Evolutionary conservation across 2,888 invertebrate genomes (phyloP), one percentile per base, ranked within the genome.

Genomic region (Epinotia bilunana): DNA sequence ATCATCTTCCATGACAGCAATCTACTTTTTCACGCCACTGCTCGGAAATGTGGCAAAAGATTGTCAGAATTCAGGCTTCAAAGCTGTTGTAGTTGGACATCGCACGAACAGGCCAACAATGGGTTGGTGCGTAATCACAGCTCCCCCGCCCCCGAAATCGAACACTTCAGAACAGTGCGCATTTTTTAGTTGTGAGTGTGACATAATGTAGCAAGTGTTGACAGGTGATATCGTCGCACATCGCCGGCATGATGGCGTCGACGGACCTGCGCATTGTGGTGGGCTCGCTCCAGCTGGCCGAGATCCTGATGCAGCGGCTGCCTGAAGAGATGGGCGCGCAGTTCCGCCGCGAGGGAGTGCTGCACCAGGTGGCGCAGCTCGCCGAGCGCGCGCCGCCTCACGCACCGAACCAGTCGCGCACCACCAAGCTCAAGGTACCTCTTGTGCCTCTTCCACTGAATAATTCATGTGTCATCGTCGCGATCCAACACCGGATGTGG

Each of bases 201-300:
- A 46, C 13, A 13, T 67, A n/a, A 57, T n/a, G 18, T 12, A 16
- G 0, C 0, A 6, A 3, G 33, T 28, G 62, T 12, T 46, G 2
- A 3, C 57, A 94, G 94, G 96, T 98, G 79, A 98, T 99, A 74
- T 98, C 98, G 77, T 99, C 99, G 83, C 99, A 99, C 91, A 98
- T 99, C 86, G 99, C 99, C 46, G 99, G 99, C 76, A 99, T 99
- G 99, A 96, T 99, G 96, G 99, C 99, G 0, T 99, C 99, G 5
- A 98, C 97, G 88, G 99, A 99, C 94, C 95, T 99, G 78, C 96
- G 99, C 85, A 99, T 99, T 86, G 98, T 99, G 61, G 99, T 99
- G 67, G 99, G 99, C 72, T 99, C 99, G 60, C 94, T 99, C 70
- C 99, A 99, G 93, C 97, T 99, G 96, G 98, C 99, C 6, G 98